Evolutionary conservation across 2,797 vertebrate species (phyloP).

Genomic region (Bovichtus variegatus): DNA sequence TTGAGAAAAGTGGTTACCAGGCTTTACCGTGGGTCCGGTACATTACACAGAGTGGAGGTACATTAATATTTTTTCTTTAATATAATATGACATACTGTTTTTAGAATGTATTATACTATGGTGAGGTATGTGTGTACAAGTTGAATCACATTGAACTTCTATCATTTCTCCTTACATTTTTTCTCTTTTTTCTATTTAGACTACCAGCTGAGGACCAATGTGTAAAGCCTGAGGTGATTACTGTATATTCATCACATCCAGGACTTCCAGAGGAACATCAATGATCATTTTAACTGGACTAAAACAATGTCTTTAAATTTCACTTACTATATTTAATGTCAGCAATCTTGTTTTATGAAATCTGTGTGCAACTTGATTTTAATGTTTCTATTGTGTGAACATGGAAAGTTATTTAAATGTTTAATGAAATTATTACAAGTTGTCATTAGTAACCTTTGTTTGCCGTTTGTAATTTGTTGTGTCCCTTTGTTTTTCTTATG

Average conservation of each 20-base stretch:
- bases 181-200: slow-evolving; percentile 80
- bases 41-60: slow-evolving; percentile 96
- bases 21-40: slow-evolving; percentile 97
- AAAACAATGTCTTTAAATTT: slow-evolving; percentile 62
- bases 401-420: slow-evolving; percentile 54
- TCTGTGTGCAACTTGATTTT: slow-evolving; percentile 49
- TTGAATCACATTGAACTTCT: not conserved
- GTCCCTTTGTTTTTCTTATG: not conserved
- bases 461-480: not conserved
- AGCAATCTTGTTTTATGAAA: slow-evolving; percentile 52
- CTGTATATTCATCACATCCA: slow-evolving; percentile 14
- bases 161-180: not conserved
- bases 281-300: slow-evolving; percentile 59
- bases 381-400: slow-evolving; percentile 36
- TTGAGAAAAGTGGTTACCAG: slow-evolving; percentile 96
- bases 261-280: slow-evolving; percentile 35
- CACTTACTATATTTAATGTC: slow-evolving; percentile 45
- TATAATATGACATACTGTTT: not conserved
- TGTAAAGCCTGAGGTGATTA: slow-evolving; percentile 57
- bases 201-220: slow-evolving; percentile 93
- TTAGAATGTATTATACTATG: not conserved
- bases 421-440: slow-evolving; percentile 34
- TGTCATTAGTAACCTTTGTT: not conserved
- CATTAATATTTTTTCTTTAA: slow-evolving; percentile 7
- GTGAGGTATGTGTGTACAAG: not conserved